A percentile compares a stretch with the other conserved stretches of the same genome.
These are phyloP conservation scores for Sebastes iracundus DNA, from an alignment of 2,797 vertebrate species.

Conservation along the genomic window DNA sequence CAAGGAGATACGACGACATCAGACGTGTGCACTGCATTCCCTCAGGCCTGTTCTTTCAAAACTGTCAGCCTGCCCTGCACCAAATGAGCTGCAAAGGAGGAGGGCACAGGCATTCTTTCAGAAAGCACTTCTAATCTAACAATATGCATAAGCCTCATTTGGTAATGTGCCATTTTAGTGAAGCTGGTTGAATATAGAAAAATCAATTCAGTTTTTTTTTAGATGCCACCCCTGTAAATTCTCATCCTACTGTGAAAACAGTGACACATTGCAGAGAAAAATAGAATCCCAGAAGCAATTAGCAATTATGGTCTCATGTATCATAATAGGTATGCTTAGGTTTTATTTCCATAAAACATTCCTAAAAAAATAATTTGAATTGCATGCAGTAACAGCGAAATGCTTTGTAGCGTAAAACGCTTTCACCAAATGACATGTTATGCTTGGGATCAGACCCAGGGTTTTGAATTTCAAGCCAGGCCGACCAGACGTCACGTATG, in stretches of 20 bases:
- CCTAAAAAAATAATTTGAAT: neutral
- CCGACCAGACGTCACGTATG: constrained; percentile 35
- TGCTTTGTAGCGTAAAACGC: neutral
- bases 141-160: constrained; percentile 66
- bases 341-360: constrained; percentile 22
- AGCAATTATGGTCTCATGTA: constrained; percentile 10
- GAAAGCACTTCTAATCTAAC: constrained; percentile 62
- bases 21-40: constrained; percentile 74
- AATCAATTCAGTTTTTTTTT: constrained; percentile 30
- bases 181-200: constrained; percentile 33
- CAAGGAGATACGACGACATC: constrained; percentile 80
- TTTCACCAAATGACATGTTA: constrained; percentile 32
- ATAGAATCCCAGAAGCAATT: constrained; percentile 12
- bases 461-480: constrained; percentile 43
- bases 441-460: constrained; percentile 16
- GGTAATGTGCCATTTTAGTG: constrained; percentile 45
- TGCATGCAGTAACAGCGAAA: neutral
- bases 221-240: constrained; percentile 25
- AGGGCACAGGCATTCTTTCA: constrained; percentile 59
- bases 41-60: constrained; percentile 74
- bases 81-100: constrained; percentile 59
- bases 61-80: constrained; percentile 68
- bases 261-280: constrained; percentile 24
- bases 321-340: constrained; percentile 16
- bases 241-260: constrained; percentile 26